Base-by-base conservation (phyloP, 2,888 invertebrate species). In the Meiosimyza platycephala region DNA sequence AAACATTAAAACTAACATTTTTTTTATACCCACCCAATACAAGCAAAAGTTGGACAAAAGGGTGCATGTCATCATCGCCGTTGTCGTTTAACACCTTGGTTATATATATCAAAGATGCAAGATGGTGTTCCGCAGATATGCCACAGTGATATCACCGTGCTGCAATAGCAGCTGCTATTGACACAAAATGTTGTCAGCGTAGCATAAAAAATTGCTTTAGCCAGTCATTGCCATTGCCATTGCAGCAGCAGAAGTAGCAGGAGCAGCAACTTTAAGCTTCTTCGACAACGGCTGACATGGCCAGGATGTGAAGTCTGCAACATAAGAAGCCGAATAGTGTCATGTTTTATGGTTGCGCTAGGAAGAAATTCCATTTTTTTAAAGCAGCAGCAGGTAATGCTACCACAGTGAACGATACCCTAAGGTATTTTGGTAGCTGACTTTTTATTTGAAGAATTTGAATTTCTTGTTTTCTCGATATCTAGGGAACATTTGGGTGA, bases 141-240 rank as follows among this genome's bases (percentile, higher is more conserved):
- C 57, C 57, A 28, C 11, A 57, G 28, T 3, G 57, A 57, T 57
- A 57, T 18, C 18, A 22, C 18, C 22, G 22, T 28, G 28, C 57
- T 28, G 12, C n/a, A 28, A 28, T 28, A 15, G 28, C 22, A 57
- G 28, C 57, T 57, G 13, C 57, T 28, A 57, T 28, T 57, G 57
- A 57, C 57, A 57, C 57, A 57, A 40, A 40, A 57, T 28, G 28
- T 57, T 57, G 57, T 57, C 57, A 57, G 57, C 57, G 40, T 40
- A 40, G 9, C 40, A 40, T 40, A 40, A 40, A 40, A 40, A 40
- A 57, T 22, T 28, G 11, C 28, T 28, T 16, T 57, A 28, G 57
- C 28, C 57, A 12, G 28, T 5, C 28, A 28, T 57, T 57, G 57
- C 28, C 28, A 28, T 57, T 57, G 57, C 28, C 57, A 40, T 40